phyloP scores from a whole-genome alignment of 2,113 vertebrate species.

The Tragelaphus buxtoni region DNA sequence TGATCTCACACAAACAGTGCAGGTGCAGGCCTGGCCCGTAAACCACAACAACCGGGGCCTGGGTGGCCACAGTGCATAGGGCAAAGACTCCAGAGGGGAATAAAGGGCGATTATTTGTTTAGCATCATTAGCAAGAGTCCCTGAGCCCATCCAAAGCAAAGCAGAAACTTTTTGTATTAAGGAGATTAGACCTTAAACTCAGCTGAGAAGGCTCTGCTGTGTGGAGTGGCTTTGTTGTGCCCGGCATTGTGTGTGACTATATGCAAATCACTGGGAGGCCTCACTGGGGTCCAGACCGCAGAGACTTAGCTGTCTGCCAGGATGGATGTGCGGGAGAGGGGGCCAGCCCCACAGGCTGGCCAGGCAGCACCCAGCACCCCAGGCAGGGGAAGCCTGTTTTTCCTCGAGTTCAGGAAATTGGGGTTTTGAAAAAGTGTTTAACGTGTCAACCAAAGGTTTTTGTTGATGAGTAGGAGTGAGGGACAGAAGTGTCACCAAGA shows the following conservation, averaged over 20 bases:
- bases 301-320: constrained; percentile 20
- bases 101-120: constrained; percentile 63
- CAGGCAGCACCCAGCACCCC: background rate
- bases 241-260: constrained; percentile 58
- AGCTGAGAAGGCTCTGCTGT: constrained; percentile 57
- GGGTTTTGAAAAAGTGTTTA: background rate
- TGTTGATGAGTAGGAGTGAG: background rate
- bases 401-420: background rate
- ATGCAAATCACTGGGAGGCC: constrained; percentile 67
- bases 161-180: constrained; percentile 67
- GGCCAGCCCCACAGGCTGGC: fast-evolving
- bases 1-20: constrained; percentile 46
- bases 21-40: constrained; percentile 68
- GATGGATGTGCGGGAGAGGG: background rate
- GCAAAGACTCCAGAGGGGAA: constrained; percentile 24
- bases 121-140: constrained; percentile 61
- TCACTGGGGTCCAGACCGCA: constrained; percentile 46
- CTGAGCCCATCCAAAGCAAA: constrained; percentile 51
- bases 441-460: background rate
- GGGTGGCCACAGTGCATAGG: background rate
- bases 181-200: constrained; percentile 70
- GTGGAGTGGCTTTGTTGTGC: constrained; percentile 55
- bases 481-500: background rate
- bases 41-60: constrained; percentile 52
- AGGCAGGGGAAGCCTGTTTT: background rate